Conservation (phyloP, 2,113 vertebrate genomes). For the Cyprinodon variegatus region DNA sequence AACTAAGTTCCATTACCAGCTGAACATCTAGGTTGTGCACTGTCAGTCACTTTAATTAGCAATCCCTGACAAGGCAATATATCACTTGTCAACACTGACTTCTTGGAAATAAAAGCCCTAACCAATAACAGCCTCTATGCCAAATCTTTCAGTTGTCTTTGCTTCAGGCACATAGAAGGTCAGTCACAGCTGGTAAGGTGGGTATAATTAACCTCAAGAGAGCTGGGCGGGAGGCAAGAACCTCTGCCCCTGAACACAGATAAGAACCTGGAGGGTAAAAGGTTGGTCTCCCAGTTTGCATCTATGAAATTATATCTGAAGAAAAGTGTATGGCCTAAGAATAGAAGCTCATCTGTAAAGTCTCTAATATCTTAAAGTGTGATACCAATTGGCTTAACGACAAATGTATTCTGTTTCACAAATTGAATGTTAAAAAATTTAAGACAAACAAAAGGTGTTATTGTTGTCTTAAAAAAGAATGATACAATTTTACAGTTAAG, state of each 20-base stretch:
- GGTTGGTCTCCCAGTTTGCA: constrained; percentile 13
- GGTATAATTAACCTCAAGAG: constrained; percentile 80
- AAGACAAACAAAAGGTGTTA: too few relatives aligned
- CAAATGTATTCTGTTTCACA: background rate
- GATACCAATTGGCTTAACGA: too few relatives aligned
- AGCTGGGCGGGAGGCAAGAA: constrained; percentile 59
- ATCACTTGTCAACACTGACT: constrained; percentile 58
- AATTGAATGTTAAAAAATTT: too few relatives aligned
- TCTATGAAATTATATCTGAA: constrained; percentile 2
- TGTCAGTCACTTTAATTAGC: constrained; percentile 80
- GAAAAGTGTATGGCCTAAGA: background rate
- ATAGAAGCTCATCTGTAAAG: background rate
- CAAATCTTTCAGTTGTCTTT: constrained; percentile 36
- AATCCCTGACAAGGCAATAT: constrained; percentile 52
- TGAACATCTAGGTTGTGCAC: constrained; percentile 53
- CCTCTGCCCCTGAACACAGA: constrained; percentile 55
- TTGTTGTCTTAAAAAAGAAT: too few relatives aligned
- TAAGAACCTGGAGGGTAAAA: constrained; percentile 40
- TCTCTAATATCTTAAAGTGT: too few relatives aligned
- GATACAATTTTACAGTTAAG: too few relatives aligned
- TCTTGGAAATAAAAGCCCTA: constrained; percentile 60
- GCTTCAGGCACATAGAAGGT: constrained; percentile 51
- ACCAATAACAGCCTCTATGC: constrained; percentile 53
- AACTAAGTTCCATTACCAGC: constrained; percentile 40
- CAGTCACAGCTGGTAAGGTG: constrained; percentile 74